Evolutionary conservation across 2,888 invertebrate genomes (phyloP).

Genomic region (Agrochola circellaris): DNA sequence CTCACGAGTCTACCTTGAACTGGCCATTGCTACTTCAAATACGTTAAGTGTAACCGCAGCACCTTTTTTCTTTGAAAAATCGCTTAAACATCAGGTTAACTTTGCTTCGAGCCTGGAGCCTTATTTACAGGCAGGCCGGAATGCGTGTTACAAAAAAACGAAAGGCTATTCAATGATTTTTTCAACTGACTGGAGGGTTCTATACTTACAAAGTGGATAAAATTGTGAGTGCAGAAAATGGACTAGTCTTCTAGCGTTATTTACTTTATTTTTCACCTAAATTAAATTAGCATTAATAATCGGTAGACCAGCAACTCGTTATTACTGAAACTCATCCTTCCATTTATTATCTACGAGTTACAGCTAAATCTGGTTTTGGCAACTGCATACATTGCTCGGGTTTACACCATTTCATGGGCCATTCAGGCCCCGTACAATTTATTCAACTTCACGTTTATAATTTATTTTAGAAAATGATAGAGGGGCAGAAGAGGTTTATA

Average conservation of each 20-base stretch:
- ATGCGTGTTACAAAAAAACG: conserved; percentile 20
- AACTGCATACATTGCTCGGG: conserved; percentile 6
- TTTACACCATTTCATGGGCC: no score
- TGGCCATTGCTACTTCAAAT: not conserved
- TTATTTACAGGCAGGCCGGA: conserved; percentile 1
- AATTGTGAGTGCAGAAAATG: conserved; percentile 18
- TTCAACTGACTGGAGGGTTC: conserved; percentile 31
- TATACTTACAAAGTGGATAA: conserved; percentile 16
- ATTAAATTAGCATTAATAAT: conserved; percentile 6
- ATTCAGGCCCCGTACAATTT: conserved; percentile 28
- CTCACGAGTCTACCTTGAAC: not conserved
- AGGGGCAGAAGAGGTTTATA: conserved; percentile 25
- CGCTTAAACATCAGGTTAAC: not conserved
- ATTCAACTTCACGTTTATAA: conserved; percentile 26
- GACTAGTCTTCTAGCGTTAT: conserved; percentile 2
- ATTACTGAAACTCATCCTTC: conserved; percentile 2
- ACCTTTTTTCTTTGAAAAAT: conserved; percentile 25
- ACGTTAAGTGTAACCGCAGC: not conserved
- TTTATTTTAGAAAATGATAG: conserved; percentile 39
- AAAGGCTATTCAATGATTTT: conserved; percentile 17
- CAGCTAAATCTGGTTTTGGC: conserved; percentile 35
- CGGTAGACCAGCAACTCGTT: not conserved
- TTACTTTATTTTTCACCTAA: not conserved
- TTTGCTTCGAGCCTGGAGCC: conserved; percentile 9
- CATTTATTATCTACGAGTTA: conserved; percentile 8